Evolutionary conservation across 2,113 vertebrate species (phyloP), one percentile per base, ranked within the genome.

Genomic region (Coturnix japonica): DNA sequence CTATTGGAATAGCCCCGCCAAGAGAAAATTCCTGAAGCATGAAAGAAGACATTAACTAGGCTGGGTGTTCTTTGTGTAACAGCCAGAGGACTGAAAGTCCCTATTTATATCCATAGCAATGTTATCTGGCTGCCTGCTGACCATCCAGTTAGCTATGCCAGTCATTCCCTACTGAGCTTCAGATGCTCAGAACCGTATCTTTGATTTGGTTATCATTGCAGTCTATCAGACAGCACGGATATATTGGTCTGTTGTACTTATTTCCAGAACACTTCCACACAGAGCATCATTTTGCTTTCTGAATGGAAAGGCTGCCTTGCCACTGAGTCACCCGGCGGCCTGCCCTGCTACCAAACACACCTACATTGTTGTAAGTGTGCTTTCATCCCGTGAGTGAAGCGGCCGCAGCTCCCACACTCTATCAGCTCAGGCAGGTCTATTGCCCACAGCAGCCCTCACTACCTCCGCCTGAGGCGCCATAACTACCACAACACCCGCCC

Each of bases 1-100:
- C 65, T 84, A 57, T 18, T 0, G 0, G 35, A 91, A 92, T 3
- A 73, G 46, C 25, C 9, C 33, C 82, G 84, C 87, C 87, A 78
- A 82, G n/a, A 93, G 57, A 90, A 93, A 91, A 94, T 90, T 85
- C 71, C 70, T 89, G 87, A 91, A 80, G 67, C 26, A 35, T 57
- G 43, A 85, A 92, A 85, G 64, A 73, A 64, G 64, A 23, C 74
- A 69, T 81, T 94, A 87, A 91, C 60, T 19, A 59, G 71, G 59
- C 64, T 88, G 37, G 17, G 49, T 66, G 26, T 35, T 73, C n/a
- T 63, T 25, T 75, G 71, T 70, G 35, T 39, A 73, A 35, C 33
- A 89, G 88, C 81, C 80, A 87, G 90, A 93, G 67, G 46, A 85
- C 54, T 75, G 69, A 41, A 84, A 82, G 63, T 82, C 76, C 84